Conservation (phyloP, 2,113 vertebrate species). For the Onychostoma macrolepis region DNA sequence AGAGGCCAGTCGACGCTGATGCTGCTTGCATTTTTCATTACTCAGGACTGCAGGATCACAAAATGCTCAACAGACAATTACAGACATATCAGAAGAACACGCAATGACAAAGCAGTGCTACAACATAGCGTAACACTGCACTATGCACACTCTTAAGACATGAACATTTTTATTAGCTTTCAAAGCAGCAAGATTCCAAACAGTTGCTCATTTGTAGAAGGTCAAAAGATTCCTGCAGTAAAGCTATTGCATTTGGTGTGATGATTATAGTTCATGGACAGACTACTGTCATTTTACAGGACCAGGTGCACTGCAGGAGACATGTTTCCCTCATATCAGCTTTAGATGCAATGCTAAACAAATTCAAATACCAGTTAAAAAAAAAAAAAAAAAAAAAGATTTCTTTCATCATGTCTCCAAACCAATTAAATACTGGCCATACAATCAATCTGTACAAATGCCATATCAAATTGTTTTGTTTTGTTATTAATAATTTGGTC, state of each 20-base stretch:
- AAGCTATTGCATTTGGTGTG: neutral
- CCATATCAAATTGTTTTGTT: neutral
- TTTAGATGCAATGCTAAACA: neutral
- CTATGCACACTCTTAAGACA: neutral
- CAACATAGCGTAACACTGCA: neutral
- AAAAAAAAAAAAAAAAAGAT: no score
- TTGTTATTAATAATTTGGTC: neutral
- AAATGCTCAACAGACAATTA: neutral
- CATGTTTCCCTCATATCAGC: neutral
- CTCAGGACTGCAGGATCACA: slow-evolving; percentile 29
- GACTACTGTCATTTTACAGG: neutral
- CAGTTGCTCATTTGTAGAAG: neutral
- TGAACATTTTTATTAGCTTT: neutral
- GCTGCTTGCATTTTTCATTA: slow-evolving; percentile 59
- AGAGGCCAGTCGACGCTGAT: slow-evolving; percentile 54
- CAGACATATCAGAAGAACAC: neutral
- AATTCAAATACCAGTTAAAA: neutral
- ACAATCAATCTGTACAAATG: neutral
- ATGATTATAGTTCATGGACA: neutral
- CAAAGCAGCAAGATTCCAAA: neutral
- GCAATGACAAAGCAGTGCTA: neutral
- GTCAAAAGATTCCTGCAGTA: neutral
- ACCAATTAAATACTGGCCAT: neutral
- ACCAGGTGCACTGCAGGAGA: neutral
- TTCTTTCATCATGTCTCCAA: neutral